Evolutionary conservation across 2,113 vertebrate species (phyloP).

Genomic region (Cheirogaleus medius): DNA sequence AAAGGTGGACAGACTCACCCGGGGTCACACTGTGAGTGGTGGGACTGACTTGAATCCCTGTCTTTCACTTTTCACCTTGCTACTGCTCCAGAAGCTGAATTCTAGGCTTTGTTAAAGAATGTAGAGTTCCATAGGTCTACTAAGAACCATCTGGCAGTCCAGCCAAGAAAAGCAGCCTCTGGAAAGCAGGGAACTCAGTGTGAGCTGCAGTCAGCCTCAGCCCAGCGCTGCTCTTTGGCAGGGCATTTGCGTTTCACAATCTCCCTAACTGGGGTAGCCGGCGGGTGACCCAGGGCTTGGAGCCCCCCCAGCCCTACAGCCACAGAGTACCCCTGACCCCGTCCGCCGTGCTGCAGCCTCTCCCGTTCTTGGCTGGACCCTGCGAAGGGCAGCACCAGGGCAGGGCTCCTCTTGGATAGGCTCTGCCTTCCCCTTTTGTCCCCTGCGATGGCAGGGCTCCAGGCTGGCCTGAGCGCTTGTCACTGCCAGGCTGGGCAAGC

Average conservation of each 20-base stretch:
- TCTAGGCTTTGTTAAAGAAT: background rate
- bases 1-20: background rate
- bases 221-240: background rate
- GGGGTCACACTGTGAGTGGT: rapidly evolving
- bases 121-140: background rate
- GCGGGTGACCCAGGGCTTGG: background rate
- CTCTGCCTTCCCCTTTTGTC: background rate
- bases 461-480: rapidly evolving
- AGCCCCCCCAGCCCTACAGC: background rate
- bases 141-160: background rate
- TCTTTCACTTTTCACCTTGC: background rate
- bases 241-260: background rate
- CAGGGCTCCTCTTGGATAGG: background rate
- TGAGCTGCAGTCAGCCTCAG: too few relatives aligned
- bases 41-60: background rate
- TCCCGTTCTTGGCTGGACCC: too few relatives aligned
- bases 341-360: rapidly evolving
- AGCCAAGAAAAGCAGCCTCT: background rate
- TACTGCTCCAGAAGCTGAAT: background rate
- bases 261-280: background rate
- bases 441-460: background rate
- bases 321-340: background rate
- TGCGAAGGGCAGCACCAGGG: background rate
- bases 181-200: background rate
- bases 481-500: background rate